Percentiles rank a stretch among this genome's conserved stretches.
Conservation (phyloP, 92 coral and sea anemone genomes). For the Micromussa lordhowensis region DNA sequence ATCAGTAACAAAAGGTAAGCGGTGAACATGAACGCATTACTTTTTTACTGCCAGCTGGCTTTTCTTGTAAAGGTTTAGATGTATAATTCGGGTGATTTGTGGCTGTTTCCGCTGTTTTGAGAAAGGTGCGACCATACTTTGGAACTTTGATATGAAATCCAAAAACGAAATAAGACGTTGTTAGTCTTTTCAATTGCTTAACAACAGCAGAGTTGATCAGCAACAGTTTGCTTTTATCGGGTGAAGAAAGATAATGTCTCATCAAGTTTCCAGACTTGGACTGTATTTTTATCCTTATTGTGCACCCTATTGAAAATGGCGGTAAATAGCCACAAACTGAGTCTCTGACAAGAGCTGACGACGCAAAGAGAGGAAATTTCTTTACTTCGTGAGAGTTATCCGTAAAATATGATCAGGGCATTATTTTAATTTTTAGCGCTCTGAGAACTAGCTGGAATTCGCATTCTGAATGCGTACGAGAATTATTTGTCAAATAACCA, state of each 20-base stretch:
- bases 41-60: neutral
- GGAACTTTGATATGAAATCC: neutral
- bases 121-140: neutral
- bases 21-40: neutral
- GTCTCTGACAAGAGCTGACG: neutral
- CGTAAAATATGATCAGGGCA: too few relatives aligned
- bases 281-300: neutral
- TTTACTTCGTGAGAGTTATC: too few relatives aligned
- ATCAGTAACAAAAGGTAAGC: neutral
- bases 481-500: neutral
- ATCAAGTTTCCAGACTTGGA: neutral
- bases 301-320: neutral
- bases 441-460: too few relatives aligned
- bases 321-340: too few relatives aligned
- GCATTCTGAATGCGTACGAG: neutral
- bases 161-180: neutral
- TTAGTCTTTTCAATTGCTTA: neutral
- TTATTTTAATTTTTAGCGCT: too few relatives aligned
- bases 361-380: neutral
- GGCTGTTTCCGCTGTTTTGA: neutral
- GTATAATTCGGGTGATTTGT: neutral
- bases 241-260: neutral
- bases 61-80: neutral
- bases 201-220: neutral
- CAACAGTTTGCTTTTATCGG: neutral